Evolutionary conservation across 30 jellyfish, hydroid and myxozoan genomes (phyloP), one percentile per base, ranked within the genome.

Genomic region (Turritopsis rubra): DNA sequence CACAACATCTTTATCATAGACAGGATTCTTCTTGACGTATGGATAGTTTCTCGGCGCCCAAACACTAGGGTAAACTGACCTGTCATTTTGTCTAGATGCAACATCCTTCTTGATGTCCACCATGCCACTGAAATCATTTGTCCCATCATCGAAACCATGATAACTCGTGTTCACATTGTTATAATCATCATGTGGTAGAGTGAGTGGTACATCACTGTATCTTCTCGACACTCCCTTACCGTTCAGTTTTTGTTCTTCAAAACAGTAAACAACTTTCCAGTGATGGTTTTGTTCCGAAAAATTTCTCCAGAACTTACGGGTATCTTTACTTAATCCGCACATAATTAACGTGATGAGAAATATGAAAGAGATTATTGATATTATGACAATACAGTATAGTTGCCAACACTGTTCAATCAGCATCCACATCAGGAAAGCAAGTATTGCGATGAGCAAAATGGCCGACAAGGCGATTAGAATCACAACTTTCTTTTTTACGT

Each of bases 21-120:
- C 85, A 16, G 71, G 73, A 52, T 29, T 29, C 26, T 52, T 77
- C 53, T 80, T 80, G 53, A 80, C 82, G 52, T n/a, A 25, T 18
- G 87, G 87, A 80, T 80, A 80, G n/a, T 26, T 80, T 80, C 87
- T 24, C 8, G 87, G 87, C 28, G 81, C 28, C 81, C 81, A 52
- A 65, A 80, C 79, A 21, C 52, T 53, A 17, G 87, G 83, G 27
- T 41, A 80, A 20, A 16, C 77, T 4, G 41, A n/a, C 24, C 54
- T 0, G 20, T 74, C 27, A 29, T n/a, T 21, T 19, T 26, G 28
- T n/a, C 0, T 74, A 19, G 21, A 21, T 7, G 19, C 27, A 22
- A 74, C 13, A 21, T 80, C 65, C 53, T 18, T 70, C 41, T 5
- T 65, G 8, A 53, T 41, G 22, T 24, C 81, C 13, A 80, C 13